phyloP scores from a whole-genome alignment of 2,113 vertebrate genomes.

The Ahaetulla prasina region DNA sequence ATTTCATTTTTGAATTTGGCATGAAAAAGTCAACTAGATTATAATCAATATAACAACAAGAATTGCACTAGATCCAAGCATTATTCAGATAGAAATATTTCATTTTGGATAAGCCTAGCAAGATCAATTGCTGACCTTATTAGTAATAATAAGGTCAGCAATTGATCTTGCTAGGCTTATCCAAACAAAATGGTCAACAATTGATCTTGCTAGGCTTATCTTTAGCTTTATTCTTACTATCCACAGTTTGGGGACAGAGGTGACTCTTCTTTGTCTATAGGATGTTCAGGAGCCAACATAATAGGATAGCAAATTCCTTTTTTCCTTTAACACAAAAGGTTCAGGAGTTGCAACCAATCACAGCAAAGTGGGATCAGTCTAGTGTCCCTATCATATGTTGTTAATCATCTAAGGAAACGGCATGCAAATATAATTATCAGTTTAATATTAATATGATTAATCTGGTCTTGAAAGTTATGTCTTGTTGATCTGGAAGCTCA shows the following conservation, averaged over 20 bases:
- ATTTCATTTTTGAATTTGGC: not conserved
- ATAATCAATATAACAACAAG: not conserved
- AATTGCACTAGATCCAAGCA: not conserved
- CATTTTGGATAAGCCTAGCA: not conserved
- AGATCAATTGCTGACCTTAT: not conserved
- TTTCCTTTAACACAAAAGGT: not conserved
- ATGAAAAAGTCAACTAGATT: not conserved
- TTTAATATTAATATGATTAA: not conserved
- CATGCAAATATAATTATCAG: not conserved
- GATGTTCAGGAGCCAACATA: not conserved
- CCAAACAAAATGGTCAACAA: no score
- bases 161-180: no score
- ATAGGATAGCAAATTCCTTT: not conserved
- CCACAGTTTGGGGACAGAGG: not conserved
- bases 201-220: no score
- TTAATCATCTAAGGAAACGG: not conserved
- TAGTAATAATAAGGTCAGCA: no score
- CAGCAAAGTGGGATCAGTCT: not conserved
- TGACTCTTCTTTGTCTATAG: not conserved
- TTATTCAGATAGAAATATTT: not conserved
- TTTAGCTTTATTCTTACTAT: not conserved
- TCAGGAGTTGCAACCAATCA: not conserved
- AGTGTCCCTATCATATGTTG: not conserved
- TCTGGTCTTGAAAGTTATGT: not conserved
- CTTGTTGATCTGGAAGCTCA: fast-evolving